Evolutionary conservation across 2,888 invertebrate species (phyloP).

Genomic region (Plebejus argus): DNA sequence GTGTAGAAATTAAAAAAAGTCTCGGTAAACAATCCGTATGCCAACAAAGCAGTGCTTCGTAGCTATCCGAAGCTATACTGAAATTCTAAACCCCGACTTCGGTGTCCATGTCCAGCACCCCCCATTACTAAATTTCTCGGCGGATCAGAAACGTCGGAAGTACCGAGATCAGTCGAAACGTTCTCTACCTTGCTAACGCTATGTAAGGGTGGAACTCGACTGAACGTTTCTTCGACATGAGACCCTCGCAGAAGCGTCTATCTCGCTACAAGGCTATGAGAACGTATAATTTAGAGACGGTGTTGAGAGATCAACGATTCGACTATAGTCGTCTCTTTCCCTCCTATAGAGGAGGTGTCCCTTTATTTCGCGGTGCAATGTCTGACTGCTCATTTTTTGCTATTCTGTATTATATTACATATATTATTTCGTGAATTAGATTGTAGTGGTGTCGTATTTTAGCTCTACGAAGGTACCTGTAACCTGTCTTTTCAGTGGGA

Average conservation of each 20-base stretch:
- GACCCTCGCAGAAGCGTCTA: conserved; percentile 50
- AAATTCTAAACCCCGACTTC: conserved; percentile 79
- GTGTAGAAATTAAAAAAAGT: conserved; percentile 63
- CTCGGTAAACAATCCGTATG: conserved; percentile 73
- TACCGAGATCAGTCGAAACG: conserved; percentile 30
- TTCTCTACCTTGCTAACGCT: not conserved
- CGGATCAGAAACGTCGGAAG: conserved; percentile 51
- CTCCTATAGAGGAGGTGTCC: conserved; percentile 51
- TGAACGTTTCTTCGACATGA: conserved; percentile 41
- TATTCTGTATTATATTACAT: conserved; percentile 75
- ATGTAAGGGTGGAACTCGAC: conserved; percentile 47
- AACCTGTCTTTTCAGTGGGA: conserved; percentile 51
- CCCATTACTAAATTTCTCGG: conserved; percentile 77
- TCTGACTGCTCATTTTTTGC: conserved; percentile 75
- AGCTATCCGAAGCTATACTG: conserved; percentile 80
- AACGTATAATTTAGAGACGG: conserved; percentile 81
- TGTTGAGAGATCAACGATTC: conserved; percentile 52
- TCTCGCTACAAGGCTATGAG: conserved; percentile 76
- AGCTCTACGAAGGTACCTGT: conserved; percentile 59
- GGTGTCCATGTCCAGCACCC: conserved; percentile 80
- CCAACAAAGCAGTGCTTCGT: conserved; percentile 78
- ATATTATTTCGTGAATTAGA: conserved; percentile 80
- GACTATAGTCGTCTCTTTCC: conserved; percentile 59
- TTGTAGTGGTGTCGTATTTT: conserved; percentile 75
- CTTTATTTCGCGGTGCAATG: conserved; percentile 63